Conservation (phyloP, 2,113 vertebrate species). For the Tenebrosternarchus preto region DNA sequence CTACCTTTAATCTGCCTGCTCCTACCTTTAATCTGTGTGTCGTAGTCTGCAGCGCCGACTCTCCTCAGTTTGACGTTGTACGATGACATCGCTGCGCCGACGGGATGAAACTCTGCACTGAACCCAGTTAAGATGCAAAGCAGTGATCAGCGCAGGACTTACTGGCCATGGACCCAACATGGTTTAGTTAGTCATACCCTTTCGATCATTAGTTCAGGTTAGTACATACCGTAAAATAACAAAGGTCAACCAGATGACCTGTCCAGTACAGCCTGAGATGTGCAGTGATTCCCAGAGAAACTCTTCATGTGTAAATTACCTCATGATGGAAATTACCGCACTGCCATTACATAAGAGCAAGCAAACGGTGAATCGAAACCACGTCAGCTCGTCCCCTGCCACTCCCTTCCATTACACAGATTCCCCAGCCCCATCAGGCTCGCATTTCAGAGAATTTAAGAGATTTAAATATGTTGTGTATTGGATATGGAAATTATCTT, state of each 20-base stretch:
- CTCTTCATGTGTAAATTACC: neutral
- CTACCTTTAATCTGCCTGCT: conserved; percentile 46
- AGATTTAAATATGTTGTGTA: conserved; percentile 19
- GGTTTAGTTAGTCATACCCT: conserved; percentile 6
- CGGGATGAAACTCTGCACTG: conserved; percentile 63
- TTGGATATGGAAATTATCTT: neutral
- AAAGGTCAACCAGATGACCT: neutral
- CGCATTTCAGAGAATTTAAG: conserved; percentile 15
- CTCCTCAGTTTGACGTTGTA: conserved; percentile 67
- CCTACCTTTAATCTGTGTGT: conserved; percentile 76
- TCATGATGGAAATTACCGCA: neutral
- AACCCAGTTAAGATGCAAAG: conserved; percentile 16
- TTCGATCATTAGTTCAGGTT: neutral
- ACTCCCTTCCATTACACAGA: neutral
- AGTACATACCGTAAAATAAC: conserved; percentile 8
- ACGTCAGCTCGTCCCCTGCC: neutral
- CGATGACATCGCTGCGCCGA: conserved; percentile 67
- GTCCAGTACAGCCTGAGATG: neutral
- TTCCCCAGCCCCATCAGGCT: neutral
- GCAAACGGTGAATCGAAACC: neutral
- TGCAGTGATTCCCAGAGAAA: neutral
- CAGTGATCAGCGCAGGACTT: neutral
- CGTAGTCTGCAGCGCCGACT: conserved; percentile 67
- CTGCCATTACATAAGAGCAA: neutral
- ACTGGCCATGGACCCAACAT: neutral